Evolutionary conservation across 2,888 invertebrate species (phyloP), one percentile per base, ranked within the genome.

Genomic region (Chloroclysta siterata): DNA sequence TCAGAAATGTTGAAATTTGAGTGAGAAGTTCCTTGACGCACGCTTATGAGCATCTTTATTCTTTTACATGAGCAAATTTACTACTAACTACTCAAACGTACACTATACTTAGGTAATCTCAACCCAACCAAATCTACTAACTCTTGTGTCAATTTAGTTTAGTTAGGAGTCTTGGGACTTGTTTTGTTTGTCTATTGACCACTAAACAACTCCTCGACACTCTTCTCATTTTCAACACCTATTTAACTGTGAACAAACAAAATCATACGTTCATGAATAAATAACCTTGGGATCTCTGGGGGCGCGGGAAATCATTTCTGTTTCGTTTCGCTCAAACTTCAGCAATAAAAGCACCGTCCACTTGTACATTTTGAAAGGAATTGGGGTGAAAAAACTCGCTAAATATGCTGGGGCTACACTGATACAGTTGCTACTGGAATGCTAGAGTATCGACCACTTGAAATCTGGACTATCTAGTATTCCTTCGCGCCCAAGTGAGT

Each of bases 321-420:
- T 71, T 72, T 61, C 75, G 58, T 68, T 72, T 71, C 73, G 69
- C 70, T 57, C 68, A 73, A 77, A 74, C 72, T 77, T 76, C 73
- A 69, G 73, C 69, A 78, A 79, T 79, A 79, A 77, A 79, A 77
- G 67, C 72, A 72, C 58, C 73, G 72, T 75, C 75, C 73, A 74
- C 77, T 80, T 74, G 60, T 65, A 74, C 71, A 73, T 77, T 56
- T 80, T 68, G 71, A 77, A 78, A 79, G 73, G 74, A 76, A 75
- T 63, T 64, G 57, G 66, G 47, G 62, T 66, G 63, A 70, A 77
- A 79, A 75, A 80, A 74, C 70, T 72, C 72, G 72, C 79, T 75
- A 75, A 74, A 75, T 65, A 22, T 47, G 33, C 17, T 28, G 28
- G 52, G n/a, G 8, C 50, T 55, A 53, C 53, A 29, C 46, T 52